These are phyloP conservation scores for Machaerirhynchus nigripectus DNA, from an alignment of 2,113 vertebrate genomes.

Conservation along the genomic window DNA sequence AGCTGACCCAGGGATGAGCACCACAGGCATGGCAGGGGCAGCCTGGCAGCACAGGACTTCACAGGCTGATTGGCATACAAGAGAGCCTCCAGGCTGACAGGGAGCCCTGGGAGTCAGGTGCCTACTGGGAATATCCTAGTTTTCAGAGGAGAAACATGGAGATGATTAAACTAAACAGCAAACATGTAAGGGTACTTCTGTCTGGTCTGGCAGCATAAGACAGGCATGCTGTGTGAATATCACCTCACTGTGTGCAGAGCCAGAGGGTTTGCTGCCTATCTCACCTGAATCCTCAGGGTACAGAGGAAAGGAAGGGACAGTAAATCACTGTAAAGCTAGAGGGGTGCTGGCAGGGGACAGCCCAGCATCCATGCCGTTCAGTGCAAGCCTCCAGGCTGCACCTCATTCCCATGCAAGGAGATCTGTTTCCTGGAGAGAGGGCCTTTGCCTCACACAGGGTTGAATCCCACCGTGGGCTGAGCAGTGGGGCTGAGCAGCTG, in stretches of 20 bases:
- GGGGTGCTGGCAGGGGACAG: background rate
- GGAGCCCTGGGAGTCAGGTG: background rate
- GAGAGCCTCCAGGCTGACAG: background rate
- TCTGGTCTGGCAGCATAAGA: background rate
- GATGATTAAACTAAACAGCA: background rate
- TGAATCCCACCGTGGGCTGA: background rate
- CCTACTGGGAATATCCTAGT: background rate
- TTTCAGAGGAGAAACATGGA: background rate
- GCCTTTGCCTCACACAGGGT: background rate
- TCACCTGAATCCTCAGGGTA: background rate
- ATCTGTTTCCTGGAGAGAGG: background rate
- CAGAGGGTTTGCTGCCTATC: background rate
- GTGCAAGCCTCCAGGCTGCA: background rate
- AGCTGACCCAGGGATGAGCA: background rate
- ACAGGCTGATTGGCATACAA: background rate
- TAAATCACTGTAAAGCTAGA: background rate
- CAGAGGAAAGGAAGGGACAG: background rate
- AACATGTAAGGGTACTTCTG: background rate
- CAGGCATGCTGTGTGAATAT: too few species aligned
- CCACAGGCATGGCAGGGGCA: background rate
- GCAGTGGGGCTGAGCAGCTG: background rate
- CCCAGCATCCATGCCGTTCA: accelerated
- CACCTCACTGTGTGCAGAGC: background rate
- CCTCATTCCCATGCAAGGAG: background rate
- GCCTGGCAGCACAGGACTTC: background rate